Evolutionary conservation across 1,140 invertebrate genomes (phyloP).

Genomic region (Vanessa atalanta): DNA sequence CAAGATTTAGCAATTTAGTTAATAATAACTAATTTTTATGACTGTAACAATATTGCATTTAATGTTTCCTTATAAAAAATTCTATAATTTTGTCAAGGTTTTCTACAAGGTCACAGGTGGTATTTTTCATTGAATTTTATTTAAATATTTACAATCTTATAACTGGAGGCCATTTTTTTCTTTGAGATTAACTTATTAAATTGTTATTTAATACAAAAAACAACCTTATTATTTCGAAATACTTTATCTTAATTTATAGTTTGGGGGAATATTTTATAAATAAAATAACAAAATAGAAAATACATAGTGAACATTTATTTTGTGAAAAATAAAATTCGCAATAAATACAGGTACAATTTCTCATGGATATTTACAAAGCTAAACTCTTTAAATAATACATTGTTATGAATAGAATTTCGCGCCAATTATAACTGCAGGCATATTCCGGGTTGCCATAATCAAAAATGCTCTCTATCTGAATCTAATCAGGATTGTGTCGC

Average conservation of each 20-base stretch:
- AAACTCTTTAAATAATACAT: conserved; percentile 34
- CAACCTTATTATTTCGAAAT: neutral
- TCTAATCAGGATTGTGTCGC: conserved; percentile 88
- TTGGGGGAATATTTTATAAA: neutral
- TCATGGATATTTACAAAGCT: conserved; percentile 64
- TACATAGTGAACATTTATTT: conserved; percentile 69
- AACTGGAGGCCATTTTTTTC: neutral
- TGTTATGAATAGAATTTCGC: conserved; percentile 5
- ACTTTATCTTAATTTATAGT: neutral
- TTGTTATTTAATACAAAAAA: neutral
- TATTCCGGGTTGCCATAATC: conserved; percentile 46
- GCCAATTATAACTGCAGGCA: conserved; percentile 21
- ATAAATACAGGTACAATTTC: conserved; percentile 70
- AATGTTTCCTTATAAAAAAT: too few species aligned
- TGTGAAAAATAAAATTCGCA: conserved; percentile 61
- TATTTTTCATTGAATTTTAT: conserved; percentile 18
- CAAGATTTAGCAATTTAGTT: too few species aligned
- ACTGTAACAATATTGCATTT: too few species aligned
- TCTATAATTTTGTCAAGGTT: conserved; percentile 15
- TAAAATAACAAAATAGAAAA: conserved; percentile 49
- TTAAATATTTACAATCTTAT: conserved; percentile 13
- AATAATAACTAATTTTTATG: too few species aligned
- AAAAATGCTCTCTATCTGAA: conserved; percentile 81
- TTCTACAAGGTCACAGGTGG: conserved; percentile 51
- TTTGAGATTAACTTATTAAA: too few species aligned